Evolutionary conservation across 2,797 vertebrate species (phyloP), one percentile per base, ranked within the genome.

Genomic region (Botia kubotai): DNA sequence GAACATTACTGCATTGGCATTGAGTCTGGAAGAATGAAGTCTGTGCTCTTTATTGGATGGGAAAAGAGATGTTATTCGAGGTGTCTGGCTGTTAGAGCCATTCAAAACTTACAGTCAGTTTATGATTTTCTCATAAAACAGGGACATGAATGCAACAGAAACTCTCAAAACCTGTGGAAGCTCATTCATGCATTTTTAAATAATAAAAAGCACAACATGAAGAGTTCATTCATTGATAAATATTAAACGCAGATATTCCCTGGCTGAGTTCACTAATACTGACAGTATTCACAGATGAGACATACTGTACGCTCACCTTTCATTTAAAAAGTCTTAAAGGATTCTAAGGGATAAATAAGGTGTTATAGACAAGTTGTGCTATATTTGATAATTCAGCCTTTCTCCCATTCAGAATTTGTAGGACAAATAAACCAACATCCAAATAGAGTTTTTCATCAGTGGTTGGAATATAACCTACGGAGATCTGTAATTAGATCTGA

Each of bases 401-500:
- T 5, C 33, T 33, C 33, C 11, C 11, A 50, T 50, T 14, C 48
- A 50, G 11, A 50, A 50, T 14, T 10, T 50, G 48, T 3, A 50
- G 6, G 16, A 29, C 8, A 17, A 58, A 72, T 57, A 43, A 58
- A 53, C 52, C 16, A 46, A 46, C 55, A 63, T 33, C 43, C 6
- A 3, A 67, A 67, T 67, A 13, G 6, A 43, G n/a, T 39, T 3
- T 2, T 26, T 14, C 12, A 17, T 17, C 33, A 50, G 17, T 75
- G 14, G 19, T 60, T 19, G 29, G 17, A 71, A 66, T 48, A 76
- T 36, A 48, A 75, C 68, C 60, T 57, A 4, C 19, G 19, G 12
- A 75, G 14, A n/a, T 50, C 69, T 70, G 65, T 71, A 69, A 79
- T 65, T 75, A 65, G 66, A 79, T 71, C 33, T 75, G 33, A 75